Evolutionary conservation across 1,140 invertebrate genomes (phyloP).

Genomic region (Drosophila orena): DNA sequence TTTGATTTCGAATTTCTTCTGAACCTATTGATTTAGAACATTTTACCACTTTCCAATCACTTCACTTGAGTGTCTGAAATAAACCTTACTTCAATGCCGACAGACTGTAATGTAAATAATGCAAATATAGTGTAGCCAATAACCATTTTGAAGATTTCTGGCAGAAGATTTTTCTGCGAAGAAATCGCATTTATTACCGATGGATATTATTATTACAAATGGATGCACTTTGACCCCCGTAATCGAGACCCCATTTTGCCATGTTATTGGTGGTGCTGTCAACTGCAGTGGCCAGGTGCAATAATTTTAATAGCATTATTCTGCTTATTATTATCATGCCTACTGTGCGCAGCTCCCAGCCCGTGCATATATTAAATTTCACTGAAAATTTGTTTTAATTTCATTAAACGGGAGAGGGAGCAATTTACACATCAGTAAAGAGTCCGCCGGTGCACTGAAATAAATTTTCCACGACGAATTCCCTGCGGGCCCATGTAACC

Average conservation of each 20-base stretch:
- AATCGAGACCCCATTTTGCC: constrained; percentile 18
- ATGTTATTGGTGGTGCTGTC: constrained; percentile 18
- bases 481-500: constrained; percentile 56
- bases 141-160: no score
- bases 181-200: not conserved
- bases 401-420: constrained; percentile 66
- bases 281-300: constrained; percentile 22
- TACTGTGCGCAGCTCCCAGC: not conserved
- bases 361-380: constrained; percentile 38
- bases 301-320: constrained; percentile 48
- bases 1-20: not conserved
- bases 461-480: constrained; percentile 44
- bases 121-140: no score
- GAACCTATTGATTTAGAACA: no score
- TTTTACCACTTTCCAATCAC: no score
- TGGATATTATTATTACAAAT: not conserved
- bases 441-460: constrained; percentile 37
- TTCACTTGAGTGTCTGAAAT: no score
- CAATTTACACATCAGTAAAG: constrained; percentile 79
- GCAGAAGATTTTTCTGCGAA: no score
- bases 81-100: no score
- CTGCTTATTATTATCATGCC: constrained; percentile 38
- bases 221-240: constrained; percentile 18
- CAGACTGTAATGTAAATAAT: no score
- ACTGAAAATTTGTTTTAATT: constrained; percentile 76